Conservation (phyloP, 2,797 vertebrate genomes). For the Pangasius sanitwongsei region DNA sequence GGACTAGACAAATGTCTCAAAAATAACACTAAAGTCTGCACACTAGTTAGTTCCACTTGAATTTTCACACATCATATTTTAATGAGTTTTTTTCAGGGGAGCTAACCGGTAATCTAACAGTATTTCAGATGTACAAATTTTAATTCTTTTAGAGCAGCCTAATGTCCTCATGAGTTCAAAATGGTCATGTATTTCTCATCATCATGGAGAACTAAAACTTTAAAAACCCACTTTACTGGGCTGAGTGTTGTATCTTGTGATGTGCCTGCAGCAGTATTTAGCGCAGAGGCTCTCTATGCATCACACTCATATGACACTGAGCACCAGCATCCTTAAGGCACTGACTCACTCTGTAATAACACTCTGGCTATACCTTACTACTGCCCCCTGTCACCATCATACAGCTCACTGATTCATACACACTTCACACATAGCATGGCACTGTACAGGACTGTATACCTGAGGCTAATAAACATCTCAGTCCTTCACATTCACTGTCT, state of each 20-base stretch:
- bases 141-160: neutral
- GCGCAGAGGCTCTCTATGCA: slow-evolving; percentile 1
- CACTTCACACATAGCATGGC: neutral
- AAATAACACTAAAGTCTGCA: neutral
- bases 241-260: neutral
- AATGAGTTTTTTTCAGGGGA: neutral
- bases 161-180: neutral
- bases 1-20: neutral
- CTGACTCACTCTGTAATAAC: neutral
- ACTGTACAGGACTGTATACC: neutral
- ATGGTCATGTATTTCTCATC: neutral
- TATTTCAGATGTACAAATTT: neutral
- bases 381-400: neutral
- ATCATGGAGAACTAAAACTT: neutral
- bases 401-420: neutral
- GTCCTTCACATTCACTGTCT: neutral
- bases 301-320: slow-evolving; percentile 38
- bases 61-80: neutral
- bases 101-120: neutral
- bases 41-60: neutral
- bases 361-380: neutral
- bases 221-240: neutral
- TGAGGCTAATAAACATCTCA: neutral
- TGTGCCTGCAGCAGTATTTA: neutral
- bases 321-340: neutral